Base-by-base conservation (phyloP, 2,113 vertebrate species). In the Myrmophylax atrothorax region DNA sequence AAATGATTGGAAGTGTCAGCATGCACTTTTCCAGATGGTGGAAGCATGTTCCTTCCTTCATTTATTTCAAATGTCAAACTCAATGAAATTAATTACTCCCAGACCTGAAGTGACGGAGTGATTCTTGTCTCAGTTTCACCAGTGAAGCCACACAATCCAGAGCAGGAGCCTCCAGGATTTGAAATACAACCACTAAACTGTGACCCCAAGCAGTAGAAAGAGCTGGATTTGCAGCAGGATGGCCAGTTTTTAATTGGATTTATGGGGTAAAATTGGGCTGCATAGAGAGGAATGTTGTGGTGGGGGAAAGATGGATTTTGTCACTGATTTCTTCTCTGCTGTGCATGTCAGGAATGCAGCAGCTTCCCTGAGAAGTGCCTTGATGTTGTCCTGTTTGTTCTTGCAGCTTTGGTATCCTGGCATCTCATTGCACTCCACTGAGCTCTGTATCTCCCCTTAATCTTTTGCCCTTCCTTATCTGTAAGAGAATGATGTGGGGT, bases 11-110 rank as follows among this genome's bases (percentile, higher is more conserved):
- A 90, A 93, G 55, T 59, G 79, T 76, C 90, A 79, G 67, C 70
- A 10, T 56, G 66, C 3, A 12, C 87, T 93, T 73, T 64, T 87
- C 92, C 95, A 83, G 90, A 9, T 62, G 90, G 85, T 88, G 59
- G 66, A 49, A 76, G 83, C 20, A 3, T 55, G 79, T 73, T 95
- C 85, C 62, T 82, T 49, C 52, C 75, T 81, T 46, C 74, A 10
- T 53, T 85, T 83, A 56, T 73, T 56, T 81, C 92, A 49, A 59
- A 68, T 56, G 69, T 68, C 92, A 84, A 63, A 38, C 56, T 77
- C 76, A 5, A 35, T 53, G 83, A 68, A 73, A 78, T 63, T 52
- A 81, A 69, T 50, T 63, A 10, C 86, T 90, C 6, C 78, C 68
- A 85, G 79, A 37, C 44, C 72, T 37, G 69, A 72, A 74, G 70